A percentile compares a stretch with the other conserved stretches of the same genome.
phyloP scores from a whole-genome alignment of 2,797 vertebrate genomes.

The Avahi laniger region DNA sequence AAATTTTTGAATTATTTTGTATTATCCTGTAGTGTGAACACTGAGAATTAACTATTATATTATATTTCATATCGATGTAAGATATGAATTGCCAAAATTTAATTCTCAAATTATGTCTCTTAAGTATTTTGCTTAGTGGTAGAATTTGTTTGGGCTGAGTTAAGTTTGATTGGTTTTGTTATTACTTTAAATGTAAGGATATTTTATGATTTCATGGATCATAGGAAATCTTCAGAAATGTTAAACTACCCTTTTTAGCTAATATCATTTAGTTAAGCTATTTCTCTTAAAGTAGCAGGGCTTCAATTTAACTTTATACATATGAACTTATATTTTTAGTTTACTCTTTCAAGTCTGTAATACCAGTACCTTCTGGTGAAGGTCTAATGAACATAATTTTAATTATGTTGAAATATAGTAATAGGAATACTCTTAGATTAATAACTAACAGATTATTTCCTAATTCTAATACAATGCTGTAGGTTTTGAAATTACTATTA shows the following conservation, averaged over 20 bases:
- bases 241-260: not conserved
- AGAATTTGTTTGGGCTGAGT: not conserved
- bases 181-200: slow-evolving; percentile 3
- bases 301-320: not conserved
- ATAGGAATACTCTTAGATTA: not conserved
- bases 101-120: slow-evolving; percentile 3
- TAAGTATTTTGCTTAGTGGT: not conserved
- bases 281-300: not conserved
- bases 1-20: not conserved
- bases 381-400: not conserved
- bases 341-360: not conserved
- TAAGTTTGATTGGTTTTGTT: slow-evolving; percentile 36
- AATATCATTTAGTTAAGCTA: slow-evolving; percentile 33
- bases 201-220: slow-evolving; percentile 10
- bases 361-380: not conserved
- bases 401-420: not conserved
- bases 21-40: not conserved
- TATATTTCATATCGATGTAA: not conserved
- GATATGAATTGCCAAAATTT: not conserved
- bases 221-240: not conserved
- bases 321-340: slow-evolving; percentile 21
- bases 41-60: not conserved
- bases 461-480: not conserved
- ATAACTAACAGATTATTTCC: not conserved
- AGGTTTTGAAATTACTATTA: not conserved